A percentile compares a stretch with the other conserved stretches of the same genome.
Conservation (phyloP, 2,888 invertebrate genomes). For the Metopia argyrocephala region DNA sequence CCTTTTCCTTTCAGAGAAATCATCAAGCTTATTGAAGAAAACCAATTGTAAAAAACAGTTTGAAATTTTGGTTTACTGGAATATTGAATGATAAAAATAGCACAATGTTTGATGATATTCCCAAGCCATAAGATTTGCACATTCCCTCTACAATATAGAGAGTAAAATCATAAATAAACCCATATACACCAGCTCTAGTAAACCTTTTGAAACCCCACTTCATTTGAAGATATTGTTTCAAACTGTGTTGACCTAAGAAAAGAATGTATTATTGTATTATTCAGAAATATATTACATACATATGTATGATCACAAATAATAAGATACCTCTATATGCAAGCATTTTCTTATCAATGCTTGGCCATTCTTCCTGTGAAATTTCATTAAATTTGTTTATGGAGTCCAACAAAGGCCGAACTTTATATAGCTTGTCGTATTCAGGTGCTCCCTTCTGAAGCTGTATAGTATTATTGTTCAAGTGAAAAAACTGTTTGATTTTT, state of each 20-base stretch:
- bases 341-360: too few species aligned
- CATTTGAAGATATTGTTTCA: slow-evolving; percentile 21
- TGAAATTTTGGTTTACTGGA: not conserved
- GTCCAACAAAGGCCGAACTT: too few species aligned
- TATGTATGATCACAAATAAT: too few species aligned
- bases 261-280: slow-evolving; percentile 8
- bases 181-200: too few species aligned
- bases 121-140: slow-evolving; percentile 35
- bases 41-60: slow-evolving; percentile 16
- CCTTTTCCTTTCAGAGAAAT: slow-evolving; percentile 18
- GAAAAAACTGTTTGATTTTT: slow-evolving; percentile 16
- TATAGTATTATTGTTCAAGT: too few species aligned
- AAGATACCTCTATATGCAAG: too few species aligned
- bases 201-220: slow-evolving; percentile 25
- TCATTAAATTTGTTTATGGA: too few species aligned
- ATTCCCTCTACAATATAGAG: slow-evolving; percentile 32
- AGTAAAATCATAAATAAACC: slow-evolving; percentile 17
- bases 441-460: too few species aligned
- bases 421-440: too few species aligned
- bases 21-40: slow-evolving; percentile 9
- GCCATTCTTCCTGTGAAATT: too few species aligned
- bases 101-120: slow-evolving; percentile 26
- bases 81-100: not conserved
- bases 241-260: slow-evolving; percentile 9
- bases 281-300: not conserved